phyloP scores from a whole-genome alignment of 35 echinoderm and acorn worm species.

The Chiridota heheva region DNA sequence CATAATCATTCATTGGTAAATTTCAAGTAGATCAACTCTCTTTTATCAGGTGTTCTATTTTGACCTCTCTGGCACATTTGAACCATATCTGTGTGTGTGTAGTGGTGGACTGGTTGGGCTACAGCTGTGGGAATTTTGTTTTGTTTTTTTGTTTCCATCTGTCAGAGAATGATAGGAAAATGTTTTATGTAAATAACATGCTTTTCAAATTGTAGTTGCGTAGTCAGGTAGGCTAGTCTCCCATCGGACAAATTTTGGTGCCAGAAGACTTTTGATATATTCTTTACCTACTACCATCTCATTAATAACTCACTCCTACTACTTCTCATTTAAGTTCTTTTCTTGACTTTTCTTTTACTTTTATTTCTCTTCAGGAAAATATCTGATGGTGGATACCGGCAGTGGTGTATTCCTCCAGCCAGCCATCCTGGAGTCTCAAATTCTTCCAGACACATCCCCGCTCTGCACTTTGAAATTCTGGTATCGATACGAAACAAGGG shows the following conservation, averaged over 20 bases:
- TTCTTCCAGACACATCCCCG: slow-evolving; percentile 48
- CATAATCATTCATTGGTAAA: background rate
- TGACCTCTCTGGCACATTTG: background rate
- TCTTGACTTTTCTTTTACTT: background rate
- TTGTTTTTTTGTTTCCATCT: no score
- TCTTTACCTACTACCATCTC: background rate
- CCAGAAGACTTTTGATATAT: no score
- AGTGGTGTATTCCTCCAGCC: slow-evolving; percentile 63
- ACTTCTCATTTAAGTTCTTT: background rate
- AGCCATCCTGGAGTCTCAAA: slow-evolving; percentile 49
- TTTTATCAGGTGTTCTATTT: background rate
- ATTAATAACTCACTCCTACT: background rate
- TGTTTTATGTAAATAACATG: background rate
- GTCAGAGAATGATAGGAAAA: background rate
- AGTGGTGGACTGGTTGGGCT: background rate
- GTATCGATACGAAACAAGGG: slow-evolving; percentile 31
- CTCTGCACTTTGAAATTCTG: slow-evolving; percentile 70
- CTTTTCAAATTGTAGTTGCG: no score
- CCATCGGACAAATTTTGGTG: no score
- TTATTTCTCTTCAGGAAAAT: slow-evolving; percentile 50
- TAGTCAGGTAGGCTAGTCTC: no score
- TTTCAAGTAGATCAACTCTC: background rate
- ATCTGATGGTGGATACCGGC: slow-evolving; percentile 62
- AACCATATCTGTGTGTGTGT: background rate
- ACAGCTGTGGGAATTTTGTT: background rate